phyloP scores from a whole-genome alignment of 1,140 invertebrate genomes.

The Lepidurus arcticus region DNA sequence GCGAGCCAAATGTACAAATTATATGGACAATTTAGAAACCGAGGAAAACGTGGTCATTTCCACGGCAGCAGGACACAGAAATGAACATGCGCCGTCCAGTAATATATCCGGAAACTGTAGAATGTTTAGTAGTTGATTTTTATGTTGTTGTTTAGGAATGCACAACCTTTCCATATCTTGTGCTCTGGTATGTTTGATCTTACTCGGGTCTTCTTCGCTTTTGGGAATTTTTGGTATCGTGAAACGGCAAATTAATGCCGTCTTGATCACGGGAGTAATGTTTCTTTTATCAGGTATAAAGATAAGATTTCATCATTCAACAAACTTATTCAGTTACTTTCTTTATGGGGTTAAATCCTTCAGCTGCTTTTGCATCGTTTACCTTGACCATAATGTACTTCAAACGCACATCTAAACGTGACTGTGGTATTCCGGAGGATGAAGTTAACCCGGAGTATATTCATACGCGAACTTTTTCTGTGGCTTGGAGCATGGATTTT shows the following conservation, averaged over 20 bases:
- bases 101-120: background rate
- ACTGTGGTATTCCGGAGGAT: conserved; percentile 42
- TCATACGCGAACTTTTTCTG: conserved; percentile 63
- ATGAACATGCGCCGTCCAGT: conserved; percentile 33
- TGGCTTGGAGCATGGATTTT: conserved; percentile 72
- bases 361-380: conserved; percentile 80
- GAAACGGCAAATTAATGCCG: conserved; percentile 79
- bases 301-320: conserved; percentile 22
- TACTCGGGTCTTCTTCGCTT: conserved; percentile 70
- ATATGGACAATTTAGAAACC: conserved; percentile 12
- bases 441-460: conserved; percentile 44
- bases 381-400: conserved; percentile 84
- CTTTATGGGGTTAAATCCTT: conserved; percentile 42
- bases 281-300: conserved; percentile 72
- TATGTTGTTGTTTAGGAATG: conserved; percentile 50
- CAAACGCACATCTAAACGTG: conserved; percentile 65
- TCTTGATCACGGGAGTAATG: conserved; percentile 85
- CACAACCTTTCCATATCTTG: conserved; percentile 88
- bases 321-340: conserved; percentile 27
- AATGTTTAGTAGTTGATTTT: background rate
- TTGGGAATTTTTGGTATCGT: conserved; percentile 78
- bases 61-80: background rate
- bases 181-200: conserved; percentile 78
- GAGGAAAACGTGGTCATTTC: background rate
- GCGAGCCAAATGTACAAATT: conserved; percentile 28